A percentile compares a stretch with the other conserved stretches of the same genome.
phyloP scores from a whole-genome alignment of 2,888 invertebrate species.

The Zelleria hepariella region DNA sequence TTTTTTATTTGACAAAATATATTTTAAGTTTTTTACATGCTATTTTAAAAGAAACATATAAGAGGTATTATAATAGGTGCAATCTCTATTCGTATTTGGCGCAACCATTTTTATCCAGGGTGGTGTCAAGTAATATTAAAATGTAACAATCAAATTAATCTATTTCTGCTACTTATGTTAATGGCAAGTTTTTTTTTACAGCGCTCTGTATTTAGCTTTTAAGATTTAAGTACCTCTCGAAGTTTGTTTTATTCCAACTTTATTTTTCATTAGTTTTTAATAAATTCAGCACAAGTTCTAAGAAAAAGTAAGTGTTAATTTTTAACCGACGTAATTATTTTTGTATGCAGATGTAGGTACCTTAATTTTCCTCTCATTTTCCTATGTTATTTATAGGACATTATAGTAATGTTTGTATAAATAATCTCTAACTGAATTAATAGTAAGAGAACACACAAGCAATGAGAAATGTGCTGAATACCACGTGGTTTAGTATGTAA shows the following conservation, averaged over 20 bases:
- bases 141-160: neutral
- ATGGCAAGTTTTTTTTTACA: neutral
- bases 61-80: conserved; percentile 20
- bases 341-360: neutral
- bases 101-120: conserved; percentile 2
- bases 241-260: conserved; percentile 1
- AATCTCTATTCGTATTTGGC: conserved; percentile 17
- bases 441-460: conserved; percentile 48
- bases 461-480: conserved; percentile 52
- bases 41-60: neutral
- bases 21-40: neutral
- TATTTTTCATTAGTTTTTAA: conserved; percentile 1
- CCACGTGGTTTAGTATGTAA: conserved; percentile 52
- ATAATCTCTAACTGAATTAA: conserved; percentile 61
- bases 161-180: too few species aligned
- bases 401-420: conserved; percentile 25
- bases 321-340: neutral
- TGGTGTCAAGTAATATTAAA: neutral
- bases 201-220: neutral
- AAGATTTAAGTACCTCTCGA: conserved; percentile 3
- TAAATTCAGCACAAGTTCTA: conserved; percentile 9
- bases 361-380: neutral
- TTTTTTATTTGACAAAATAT: neutral
- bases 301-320: too few species aligned
- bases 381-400: neutral